Percentiles rank a stretch among this genome's conserved stretches.
Conservation (phyloP, 2,113 vertebrate species). For the Typhlomys cinereus region DNA sequence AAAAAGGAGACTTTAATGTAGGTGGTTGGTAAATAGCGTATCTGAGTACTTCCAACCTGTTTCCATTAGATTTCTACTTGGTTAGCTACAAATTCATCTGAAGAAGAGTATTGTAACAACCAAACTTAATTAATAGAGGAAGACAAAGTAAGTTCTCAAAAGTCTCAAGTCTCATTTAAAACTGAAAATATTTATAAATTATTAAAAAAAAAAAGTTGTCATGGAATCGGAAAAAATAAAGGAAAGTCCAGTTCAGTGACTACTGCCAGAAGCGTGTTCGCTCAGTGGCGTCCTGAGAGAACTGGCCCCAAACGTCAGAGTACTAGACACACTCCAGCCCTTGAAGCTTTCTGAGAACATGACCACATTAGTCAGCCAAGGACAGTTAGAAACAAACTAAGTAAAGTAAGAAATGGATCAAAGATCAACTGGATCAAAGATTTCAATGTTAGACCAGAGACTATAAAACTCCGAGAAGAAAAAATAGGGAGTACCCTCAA, state of each 20-base stretch:
- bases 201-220: not conserved
- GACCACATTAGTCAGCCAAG: not conserved
- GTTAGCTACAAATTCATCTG: not conserved
- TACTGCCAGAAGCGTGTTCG: not conserved
- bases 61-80: not conserved
- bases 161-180: constrained; percentile 28
- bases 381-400: not conserved
- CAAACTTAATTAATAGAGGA: not conserved
- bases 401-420: too few species aligned
- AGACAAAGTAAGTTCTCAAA: not conserved
- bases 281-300: not conserved
- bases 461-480: too few species aligned
- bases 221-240: not conserved
- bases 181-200: constrained; percentile 22
- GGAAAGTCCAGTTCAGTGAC: not conserved
- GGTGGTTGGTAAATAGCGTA: not conserved
- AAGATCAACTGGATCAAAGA: too few species aligned
- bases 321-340: not conserved
- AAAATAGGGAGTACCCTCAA: too few species aligned
- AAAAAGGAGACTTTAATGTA: not conserved
- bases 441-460: too few species aligned
- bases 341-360: not conserved
- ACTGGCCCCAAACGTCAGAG: not conserved
- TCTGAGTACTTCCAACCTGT: not conserved
- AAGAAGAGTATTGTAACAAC: not conserved